Conservation (phyloP, 2,888 invertebrate genomes). For the Netelia virgata region DNA sequence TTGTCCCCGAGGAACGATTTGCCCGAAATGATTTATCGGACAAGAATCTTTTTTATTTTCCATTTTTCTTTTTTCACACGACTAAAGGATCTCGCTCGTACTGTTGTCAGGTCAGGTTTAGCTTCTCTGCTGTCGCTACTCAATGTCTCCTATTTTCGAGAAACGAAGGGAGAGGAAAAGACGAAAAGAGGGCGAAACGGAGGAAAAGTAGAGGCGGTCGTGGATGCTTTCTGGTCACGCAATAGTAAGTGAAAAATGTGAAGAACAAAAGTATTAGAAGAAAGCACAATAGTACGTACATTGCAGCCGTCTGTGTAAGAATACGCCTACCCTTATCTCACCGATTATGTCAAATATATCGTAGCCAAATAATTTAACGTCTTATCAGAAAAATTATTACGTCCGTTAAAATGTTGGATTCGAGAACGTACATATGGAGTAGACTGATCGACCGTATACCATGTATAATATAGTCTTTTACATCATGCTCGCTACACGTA, state of each 20-base stretch:
- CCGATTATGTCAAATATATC: neutral
- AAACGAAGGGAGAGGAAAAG: constrained; percentile 7
- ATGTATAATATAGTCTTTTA: neutral
- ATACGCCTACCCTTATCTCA: neutral
- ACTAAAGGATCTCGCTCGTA: neutral
- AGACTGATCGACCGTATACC: neutral
- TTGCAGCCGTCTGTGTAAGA: neutral
- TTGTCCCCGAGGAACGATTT: too few relatives aligned
- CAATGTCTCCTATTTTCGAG: constrained; percentile 20
- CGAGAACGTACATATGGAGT: neutral
- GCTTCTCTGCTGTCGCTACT: neutral
- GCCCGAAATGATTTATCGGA: neutral
- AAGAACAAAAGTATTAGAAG: constrained; percentile 30
- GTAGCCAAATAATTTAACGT: constrained; percentile 21
- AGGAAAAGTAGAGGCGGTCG: neutral
- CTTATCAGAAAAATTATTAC: constrained; percentile 37
- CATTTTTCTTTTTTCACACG: neutral
- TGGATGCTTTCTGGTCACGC: constrained; percentile 48
- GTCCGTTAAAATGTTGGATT: constrained; percentile 12
- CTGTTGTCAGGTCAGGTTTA: constrained; percentile 7
- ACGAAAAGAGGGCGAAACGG: constrained; percentile 14
- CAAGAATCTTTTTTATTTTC: neutral
- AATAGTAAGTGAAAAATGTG: constrained; percentile 25
- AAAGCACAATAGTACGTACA: constrained; percentile 35
- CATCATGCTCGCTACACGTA: neutral